Base-by-base conservation (phyloP, 2,888 invertebrate genomes). In the Bhutanitis thaidina region DNA sequence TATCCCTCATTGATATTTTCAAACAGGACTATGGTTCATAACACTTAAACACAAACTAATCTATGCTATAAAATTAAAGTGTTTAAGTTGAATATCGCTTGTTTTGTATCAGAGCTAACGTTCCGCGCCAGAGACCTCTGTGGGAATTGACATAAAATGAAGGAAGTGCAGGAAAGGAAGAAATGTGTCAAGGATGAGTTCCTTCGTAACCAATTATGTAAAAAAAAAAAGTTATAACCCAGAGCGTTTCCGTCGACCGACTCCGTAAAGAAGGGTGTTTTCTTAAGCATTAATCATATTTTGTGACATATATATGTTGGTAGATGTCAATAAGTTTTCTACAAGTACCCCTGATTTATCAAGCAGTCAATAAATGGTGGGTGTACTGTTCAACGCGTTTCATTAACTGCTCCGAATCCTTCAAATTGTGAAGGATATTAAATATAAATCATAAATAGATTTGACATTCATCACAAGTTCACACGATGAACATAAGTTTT, bases 81-180 rank as follows among this genome's bases (percentile, higher is more conserved):
- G 0, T 0, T 9, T 43, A 43, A 38, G 37, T 38, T 32, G n/a
- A 43, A 25, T 37, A 13, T 49, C 13, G 3, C 8, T 25, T 43
- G 15, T 1, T 20, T 8, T 14, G 13, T 1, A 8, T 2, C 13
- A 12, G 1, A 20, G 30, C 3, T 13, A 34, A 25, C 25, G 52
- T 47, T 46, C n/a, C 46, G 52, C 52, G 27, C 34, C 12, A 47
- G 30, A 32, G 43, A 52, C 1, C 3, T 8, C 1, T 46, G 52
- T 52, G 52, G 52, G 52, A 52, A 46, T 20, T 38, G 12, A 7
- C 34, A 34, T n/a, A 12, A 25, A 20, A 10, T 1, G 15, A 30
- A 43, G 37, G 32, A 36, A 40, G 8, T 20, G 7, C 7, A 41
- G 10, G 30, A 37, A 37, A 35, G 50, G 45, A 51, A 40, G 45